Evolutionary conservation across 2,888 invertebrate species (phyloP), one percentile per base, ranked within the genome.

Genomic region (Sipunculus nudus): DNA sequence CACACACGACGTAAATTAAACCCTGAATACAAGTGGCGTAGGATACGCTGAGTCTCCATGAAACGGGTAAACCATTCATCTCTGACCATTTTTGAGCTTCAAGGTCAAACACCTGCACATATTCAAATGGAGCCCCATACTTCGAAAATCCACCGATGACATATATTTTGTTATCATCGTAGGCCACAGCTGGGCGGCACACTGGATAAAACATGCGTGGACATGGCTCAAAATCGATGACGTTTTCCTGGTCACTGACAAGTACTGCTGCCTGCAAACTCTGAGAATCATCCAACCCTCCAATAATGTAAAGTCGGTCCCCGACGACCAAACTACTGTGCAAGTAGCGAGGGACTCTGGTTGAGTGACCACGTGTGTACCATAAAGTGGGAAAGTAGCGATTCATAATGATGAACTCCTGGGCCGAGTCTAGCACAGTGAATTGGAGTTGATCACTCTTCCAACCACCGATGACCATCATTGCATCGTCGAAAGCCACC

Each of bases 351-450:
- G 60, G 59, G 25, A 68, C 58, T 5, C 65, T 59, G 64, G 68
- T 66, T n/a, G 52, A 39, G 35, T 68, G 64, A 19, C 60, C 59
- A 6, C 70, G 65, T 1, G 68, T 66, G 49, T 70, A 68, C 70
- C 67, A 70, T 31, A 70, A 52, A 0, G 70, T 70, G 2, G 70
- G 70, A 48, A 70, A 70, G 46, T 67, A 67, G n/a, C n/a, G n/a
- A n/a, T n/a, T n/a, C n/a, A n/a, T n/a, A n/a, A n/a, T n/a, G n/a
- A n/a, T n/a, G n/a, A n/a, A n/a, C n/a, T n/a, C n/a, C n/a, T n/a
- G n/a, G n/a, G n/a, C n/a, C n/a, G n/a, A n/a, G n/a, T n/a, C n/a
- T n/a, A n/a, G n/a, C n/a, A n/a, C n/a, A n/a, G n/a, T n/a, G n/a
- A n/a, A n/a, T n/a, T n/a, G n/a, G n/a, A n/a, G n/a, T n/a, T n/a